Conservation (phyloP, 2,888 invertebrate genomes). For the Sinhomidia bicolor region DNA sequence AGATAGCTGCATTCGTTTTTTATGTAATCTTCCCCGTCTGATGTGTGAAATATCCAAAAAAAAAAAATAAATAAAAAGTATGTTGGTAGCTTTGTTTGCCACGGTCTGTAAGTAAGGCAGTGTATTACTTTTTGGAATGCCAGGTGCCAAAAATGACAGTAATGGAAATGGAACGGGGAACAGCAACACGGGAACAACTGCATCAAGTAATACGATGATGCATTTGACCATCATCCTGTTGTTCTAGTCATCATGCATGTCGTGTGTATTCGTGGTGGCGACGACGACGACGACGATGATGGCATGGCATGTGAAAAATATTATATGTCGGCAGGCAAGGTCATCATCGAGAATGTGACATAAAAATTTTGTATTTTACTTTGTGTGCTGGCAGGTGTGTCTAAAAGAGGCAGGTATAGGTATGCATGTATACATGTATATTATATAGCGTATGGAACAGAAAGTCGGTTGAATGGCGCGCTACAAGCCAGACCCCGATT, state of each 20-base stretch:
- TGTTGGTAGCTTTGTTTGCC: not conserved
- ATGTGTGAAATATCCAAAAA: too few species aligned
- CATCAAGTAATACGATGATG: not conserved
- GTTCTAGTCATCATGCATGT: not conserved
- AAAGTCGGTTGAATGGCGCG: not conserved
- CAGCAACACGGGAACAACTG: not conserved
- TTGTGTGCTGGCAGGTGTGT: too few species aligned
- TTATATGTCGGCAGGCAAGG: not conserved
- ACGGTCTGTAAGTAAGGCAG: too few species aligned
- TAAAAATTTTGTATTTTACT: not conserved
- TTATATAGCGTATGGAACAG: not conserved
- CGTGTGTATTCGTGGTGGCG: not conserved
- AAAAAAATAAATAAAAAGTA: too few species aligned
- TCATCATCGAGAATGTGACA: not conserved
- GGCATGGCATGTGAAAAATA: not conserved
- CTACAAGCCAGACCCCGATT: slow-evolving; percentile 7
- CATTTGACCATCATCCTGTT: not conserved
- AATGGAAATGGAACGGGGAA: not conserved
- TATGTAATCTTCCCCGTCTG: too few species aligned
- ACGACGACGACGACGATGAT: not conserved
- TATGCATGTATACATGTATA: not conserved
- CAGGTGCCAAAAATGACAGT: not conserved
- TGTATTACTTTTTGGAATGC: too few species aligned
- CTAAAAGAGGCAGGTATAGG: not conserved
- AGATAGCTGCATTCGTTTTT: too few species aligned